phyloP scores from a whole-genome alignment of 2,113 vertebrate genomes.

The Archilochus colubris region DNA sequence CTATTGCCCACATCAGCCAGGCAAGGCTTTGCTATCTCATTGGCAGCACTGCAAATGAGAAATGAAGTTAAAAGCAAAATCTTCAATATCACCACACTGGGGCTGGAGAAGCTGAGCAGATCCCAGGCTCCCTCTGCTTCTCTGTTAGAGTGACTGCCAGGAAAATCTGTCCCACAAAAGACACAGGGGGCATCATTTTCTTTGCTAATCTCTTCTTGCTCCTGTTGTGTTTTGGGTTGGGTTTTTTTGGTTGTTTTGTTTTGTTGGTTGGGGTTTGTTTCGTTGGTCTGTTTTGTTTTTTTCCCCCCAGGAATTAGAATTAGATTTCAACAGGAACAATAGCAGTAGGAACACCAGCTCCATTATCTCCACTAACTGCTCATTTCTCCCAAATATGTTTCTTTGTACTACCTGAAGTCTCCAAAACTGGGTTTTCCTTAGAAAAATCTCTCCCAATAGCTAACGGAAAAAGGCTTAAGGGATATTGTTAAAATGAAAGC shows the following conservation, averaged over 20 bases:
- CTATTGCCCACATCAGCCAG: background rate
- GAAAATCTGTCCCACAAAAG: background rate
- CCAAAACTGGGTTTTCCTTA: background rate
- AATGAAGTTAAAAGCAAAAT: background rate
- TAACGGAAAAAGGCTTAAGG: constrained; percentile 24
- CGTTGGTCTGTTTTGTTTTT: background rate
- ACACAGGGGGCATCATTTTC: background rate
- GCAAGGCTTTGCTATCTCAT: background rate
- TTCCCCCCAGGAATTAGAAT: background rate
- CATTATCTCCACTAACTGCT: background rate
- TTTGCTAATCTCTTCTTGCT: constrained; percentile 7
- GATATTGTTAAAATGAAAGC: constrained; percentile 16
- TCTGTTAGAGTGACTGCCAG: background rate
- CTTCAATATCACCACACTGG: background rate
- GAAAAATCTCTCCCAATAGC: background rate
- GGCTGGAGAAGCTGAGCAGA: background rate
- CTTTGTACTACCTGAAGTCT: background rate
- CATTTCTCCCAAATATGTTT: background rate
- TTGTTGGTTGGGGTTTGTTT: background rate
- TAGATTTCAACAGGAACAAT: background rate
- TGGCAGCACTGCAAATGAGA: background rate
- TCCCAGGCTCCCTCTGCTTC: background rate
- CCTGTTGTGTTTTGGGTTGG: background rate
- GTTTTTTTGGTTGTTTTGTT: background rate
- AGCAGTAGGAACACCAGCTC: background rate